phyloP scores from a whole-genome alignment of 2,113 vertebrate species.

The Petrocephalus microphthalmus region DNA sequence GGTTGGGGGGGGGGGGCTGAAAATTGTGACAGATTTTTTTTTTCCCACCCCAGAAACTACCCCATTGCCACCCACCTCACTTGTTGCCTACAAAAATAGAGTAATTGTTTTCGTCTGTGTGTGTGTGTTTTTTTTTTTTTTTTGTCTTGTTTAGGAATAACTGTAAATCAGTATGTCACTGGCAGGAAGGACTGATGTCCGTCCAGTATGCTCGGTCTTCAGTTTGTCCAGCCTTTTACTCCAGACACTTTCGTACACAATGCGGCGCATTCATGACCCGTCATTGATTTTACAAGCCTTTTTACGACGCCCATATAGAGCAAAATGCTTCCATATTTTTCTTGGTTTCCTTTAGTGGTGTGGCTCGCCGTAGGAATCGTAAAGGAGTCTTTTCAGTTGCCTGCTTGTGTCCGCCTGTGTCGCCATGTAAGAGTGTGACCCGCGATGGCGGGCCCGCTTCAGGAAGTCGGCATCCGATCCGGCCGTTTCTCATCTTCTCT shows the following conservation, averaged over 20 bases:
- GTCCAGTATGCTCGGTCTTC: conserved; percentile 26
- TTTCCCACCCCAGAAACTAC: conserved; percentile 52
- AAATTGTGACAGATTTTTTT: conserved; percentile 69
- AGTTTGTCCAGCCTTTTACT: conserved; percentile 28
- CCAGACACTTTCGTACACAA: conserved; percentile 27
- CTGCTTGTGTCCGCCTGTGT: neutral
- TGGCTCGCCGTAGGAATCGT: neutral
- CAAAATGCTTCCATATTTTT: neutral
- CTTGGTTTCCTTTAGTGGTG: neutral
- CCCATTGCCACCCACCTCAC: conserved; percentile 81
- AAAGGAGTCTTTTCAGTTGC: neutral
- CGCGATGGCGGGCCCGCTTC: neutral
- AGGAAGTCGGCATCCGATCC: neutral
- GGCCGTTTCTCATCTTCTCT: neutral
- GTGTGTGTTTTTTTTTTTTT: conserved; percentile 35
- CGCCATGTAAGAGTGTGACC: neutral
- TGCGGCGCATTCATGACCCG: conserved; percentile 12
- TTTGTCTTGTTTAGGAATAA: conserved; percentile 62
- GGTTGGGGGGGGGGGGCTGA: conserved; percentile 51
- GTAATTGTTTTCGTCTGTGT: conserved; percentile 84
- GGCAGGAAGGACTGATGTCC: conserved; percentile 37
- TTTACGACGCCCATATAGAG: neutral
- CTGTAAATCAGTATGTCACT: conserved; percentile 71
- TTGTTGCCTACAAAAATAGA: conserved; percentile 82
- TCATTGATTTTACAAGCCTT: conserved; percentile 2